Conservation (phyloP, 53 echinoderm and acorn worm species). For the Henricia sp. region DNA sequence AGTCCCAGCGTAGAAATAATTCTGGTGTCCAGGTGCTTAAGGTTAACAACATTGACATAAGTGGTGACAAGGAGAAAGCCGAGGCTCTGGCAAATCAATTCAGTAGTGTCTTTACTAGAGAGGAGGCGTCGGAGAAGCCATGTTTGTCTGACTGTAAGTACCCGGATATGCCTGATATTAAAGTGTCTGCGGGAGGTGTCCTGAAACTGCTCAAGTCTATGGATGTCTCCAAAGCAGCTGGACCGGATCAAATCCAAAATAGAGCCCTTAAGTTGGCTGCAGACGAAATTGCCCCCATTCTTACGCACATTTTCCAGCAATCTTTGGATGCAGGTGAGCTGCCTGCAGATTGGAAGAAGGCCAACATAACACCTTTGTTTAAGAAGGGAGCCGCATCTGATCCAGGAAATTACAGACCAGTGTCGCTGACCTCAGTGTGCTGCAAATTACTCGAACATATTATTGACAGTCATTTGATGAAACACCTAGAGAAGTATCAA, state of each 20-base stretch:
- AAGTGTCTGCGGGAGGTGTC: conserved; percentile 12
- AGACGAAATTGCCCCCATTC: neutral
- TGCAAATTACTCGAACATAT: conserved; percentile 68
- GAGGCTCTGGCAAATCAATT: neutral
- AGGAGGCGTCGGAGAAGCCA: neutral
- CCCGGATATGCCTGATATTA: no score
- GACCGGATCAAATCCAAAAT: conserved; percentile 6
- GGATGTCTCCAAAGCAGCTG: conserved; percentile 4
- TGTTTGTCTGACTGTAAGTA: no score
- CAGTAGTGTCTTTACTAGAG: conserved; percentile 1
- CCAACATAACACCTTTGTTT: conserved; percentile 56
- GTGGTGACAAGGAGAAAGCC: conserved; percentile 4
- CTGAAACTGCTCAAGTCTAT: neutral
- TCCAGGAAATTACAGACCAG: conserved; percentile 67
- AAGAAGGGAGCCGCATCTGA: conserved; percentile 37
- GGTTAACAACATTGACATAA: no score
- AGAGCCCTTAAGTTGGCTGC: conserved; percentile 1
- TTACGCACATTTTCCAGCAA: neutral
- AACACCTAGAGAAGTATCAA: conserved; percentile 19
- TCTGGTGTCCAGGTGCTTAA: conserved; percentile 34
- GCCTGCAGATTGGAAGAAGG: conserved; percentile 41
- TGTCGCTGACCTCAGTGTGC: conserved; percentile 55
- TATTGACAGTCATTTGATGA: conserved; percentile 51
- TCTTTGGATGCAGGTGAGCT: conserved; percentile 12
- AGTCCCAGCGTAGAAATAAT: conserved; percentile 26